These are phyloP conservation scores for Gymnorhina tibicen DNA, from an alignment of 2,113 vertebrate genomes.

Conservation along the genomic window DNA sequence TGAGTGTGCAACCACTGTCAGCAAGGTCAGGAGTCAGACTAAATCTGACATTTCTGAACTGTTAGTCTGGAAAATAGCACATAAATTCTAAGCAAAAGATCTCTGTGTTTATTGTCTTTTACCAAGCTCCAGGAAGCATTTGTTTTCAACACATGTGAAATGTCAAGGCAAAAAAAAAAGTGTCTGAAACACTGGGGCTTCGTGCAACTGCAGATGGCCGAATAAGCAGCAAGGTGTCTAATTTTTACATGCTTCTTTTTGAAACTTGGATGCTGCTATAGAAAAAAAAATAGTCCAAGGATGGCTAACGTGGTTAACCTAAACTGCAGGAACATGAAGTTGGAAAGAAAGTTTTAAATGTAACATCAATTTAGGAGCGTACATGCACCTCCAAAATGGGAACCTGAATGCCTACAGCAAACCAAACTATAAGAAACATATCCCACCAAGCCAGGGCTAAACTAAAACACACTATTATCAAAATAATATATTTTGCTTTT, in stretches of 20 bases:
- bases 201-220: neutral
- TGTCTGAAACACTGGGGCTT: neutral
- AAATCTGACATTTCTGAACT: neutral
- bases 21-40: neutral
- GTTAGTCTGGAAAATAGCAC: neutral
- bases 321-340: neutral
- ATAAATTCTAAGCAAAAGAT: neutral
- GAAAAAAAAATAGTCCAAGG: neutral
- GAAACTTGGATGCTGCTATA: neutral
- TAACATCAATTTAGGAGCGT: neutral
- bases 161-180: neutral
- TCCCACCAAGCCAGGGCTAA: neutral
- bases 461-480: neutral
- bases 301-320: neutral
- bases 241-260: neutral
- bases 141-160: neutral
- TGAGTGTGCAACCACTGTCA: neutral
- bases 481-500: neutral
- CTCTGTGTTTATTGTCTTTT: neutral
- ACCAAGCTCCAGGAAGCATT: neutral
- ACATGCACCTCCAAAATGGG: rapidly evolving
- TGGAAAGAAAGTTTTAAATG: neutral
- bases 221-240: neutral
- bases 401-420: neutral
- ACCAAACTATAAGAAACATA: neutral